Evolutionary conservation across 2,888 invertebrate species (phyloP), one percentile per base, ranked within the genome.

Genomic region (Dione juno): DNA sequence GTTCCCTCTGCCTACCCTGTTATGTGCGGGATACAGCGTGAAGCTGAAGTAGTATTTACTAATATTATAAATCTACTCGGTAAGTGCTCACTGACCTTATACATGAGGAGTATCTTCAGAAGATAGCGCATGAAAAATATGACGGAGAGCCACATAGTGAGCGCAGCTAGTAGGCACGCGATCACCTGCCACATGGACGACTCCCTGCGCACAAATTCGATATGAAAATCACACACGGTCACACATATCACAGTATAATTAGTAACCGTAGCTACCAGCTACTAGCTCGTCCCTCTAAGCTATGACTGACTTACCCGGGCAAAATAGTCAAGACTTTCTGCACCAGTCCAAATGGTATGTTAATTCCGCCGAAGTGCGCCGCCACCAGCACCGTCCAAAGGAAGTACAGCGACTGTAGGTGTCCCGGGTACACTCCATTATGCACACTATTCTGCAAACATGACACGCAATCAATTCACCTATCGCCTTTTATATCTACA

Each of bases 351-450:
- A 97, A 97, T 52, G 98, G 98, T 78, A 97, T 95, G 86, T 96
- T 95, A 80, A 95, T 94, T 19, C 96, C 97, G 53, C 96, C 95
- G 84, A 97, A 97, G 84, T 97, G 97, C 75, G 97, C 93, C 1
- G 96, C 96, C 67, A 96, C 94, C 10, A 98, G 95, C 45, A 98
- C 86, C 11, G 96, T 95, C 84, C 98, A 96, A 40, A 98, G 95
- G 52, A 98, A 93, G 94, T 98, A 97, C 71, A 99, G 94, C 66
- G 98, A 98, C 84, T 96, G 96, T 78, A 98, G 94, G 75, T 98
- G 98, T 0, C 98, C 99, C 41, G 99, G 99, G 86, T 98, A 99
- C 16, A 99, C 97, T 54, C 99, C 99, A 94, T 98, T 98, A 84
- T 97, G 96, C 74, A 99, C 94, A 85, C 97, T 98, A 87, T 99